Conservation (phyloP, 2,888 invertebrate genomes). For the Phaedon cochleariae region DNA sequence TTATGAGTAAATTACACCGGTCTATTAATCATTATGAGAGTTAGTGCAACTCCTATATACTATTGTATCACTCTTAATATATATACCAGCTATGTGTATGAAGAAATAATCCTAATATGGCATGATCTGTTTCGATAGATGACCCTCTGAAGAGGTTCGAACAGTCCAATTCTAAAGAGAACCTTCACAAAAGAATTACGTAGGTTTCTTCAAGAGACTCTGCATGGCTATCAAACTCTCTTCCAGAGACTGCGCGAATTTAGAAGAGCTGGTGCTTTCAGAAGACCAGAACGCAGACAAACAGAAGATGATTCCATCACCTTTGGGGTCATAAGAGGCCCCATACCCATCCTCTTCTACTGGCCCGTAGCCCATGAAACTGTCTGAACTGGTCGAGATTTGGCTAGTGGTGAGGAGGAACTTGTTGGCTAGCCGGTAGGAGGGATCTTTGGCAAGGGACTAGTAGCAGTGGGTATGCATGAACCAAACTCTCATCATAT, state of each 20-base stretch:
- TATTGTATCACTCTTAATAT: too few species aligned
- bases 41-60: too few species aligned
- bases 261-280: slow-evolving; percentile 79
- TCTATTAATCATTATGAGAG: too few species aligned
- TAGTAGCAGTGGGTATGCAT: slow-evolving; percentile 62
- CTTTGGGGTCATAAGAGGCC: slow-evolving; percentile 92
- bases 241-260: slow-evolving; percentile 78
- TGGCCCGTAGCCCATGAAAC: slow-evolving; percentile 97
- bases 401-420: slow-evolving; percentile 97
- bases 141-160: too few species aligned
- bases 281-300: slow-evolving; percentile 87
- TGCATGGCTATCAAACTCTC: slow-evolving; percentile 79
- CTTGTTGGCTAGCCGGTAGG: slow-evolving; percentile 84
- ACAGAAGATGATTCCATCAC: slow-evolving; percentile 84
- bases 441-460: slow-evolving; percentile 78
- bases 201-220: slow-evolving; percentile 66
- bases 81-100: too few species aligned
- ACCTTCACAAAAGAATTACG: too few species aligned
- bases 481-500: too few species aligned
- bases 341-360: slow-evolving; percentile 98
- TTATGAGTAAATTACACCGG: too few species aligned
- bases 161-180: too few species aligned
- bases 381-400: slow-evolving; percentile 83
- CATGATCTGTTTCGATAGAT: too few species aligned
- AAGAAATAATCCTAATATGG: too few species aligned